Percentiles rank a stretch among this genome's conserved stretches.
Evolutionary conservation across 1,140 invertebrate genomes (phyloP).

Genomic region (Musca vetustissima): DNA sequence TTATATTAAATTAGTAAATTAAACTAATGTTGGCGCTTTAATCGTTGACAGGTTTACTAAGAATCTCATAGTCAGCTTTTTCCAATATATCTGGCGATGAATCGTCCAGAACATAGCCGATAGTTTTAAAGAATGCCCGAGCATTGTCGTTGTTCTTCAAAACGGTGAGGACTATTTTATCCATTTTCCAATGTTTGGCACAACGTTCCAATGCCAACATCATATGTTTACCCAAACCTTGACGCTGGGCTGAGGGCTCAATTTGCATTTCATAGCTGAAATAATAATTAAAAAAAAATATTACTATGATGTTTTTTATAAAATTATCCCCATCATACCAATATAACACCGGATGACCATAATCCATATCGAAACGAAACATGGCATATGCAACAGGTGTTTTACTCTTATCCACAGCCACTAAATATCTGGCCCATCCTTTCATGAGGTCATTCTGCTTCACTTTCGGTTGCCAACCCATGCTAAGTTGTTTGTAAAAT

Average conservation of each 20-base stretch:
- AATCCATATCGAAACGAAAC: slow-evolving; percentile 82
- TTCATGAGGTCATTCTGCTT: slow-evolving; percentile 69
- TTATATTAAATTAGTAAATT: neutral
- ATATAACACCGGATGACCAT: slow-evolving; percentile 75
- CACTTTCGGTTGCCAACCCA: slow-evolving; percentile 68
- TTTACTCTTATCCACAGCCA: slow-evolving; percentile 59
- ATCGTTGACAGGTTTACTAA: slow-evolving; percentile 56
- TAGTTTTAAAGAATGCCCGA: slow-evolving; percentile 69
- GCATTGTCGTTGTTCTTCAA: slow-evolving; percentile 74
- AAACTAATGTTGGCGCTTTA: neutral
- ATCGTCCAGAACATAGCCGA: slow-evolving; percentile 62
- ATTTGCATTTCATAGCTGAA: slow-evolving; percentile 83
- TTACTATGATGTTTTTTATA: neutral
- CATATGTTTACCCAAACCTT: slow-evolving; percentile 80
- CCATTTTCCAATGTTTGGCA: slow-evolving; percentile 70
- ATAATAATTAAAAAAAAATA: slow-evolving; percentile 21
- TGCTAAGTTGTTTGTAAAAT: slow-evolving; percentile 60
- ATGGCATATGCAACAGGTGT: slow-evolving; percentile 70
- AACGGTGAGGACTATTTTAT: slow-evolving; percentile 80
- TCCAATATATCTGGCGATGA: slow-evolving; percentile 60
- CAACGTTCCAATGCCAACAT: slow-evolving; percentile 77
- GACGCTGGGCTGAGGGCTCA: slow-evolving; percentile 63
- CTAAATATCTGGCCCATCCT: slow-evolving; percentile 65
- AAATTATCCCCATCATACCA: slow-evolving; percentile 60
- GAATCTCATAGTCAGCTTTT: slow-evolving; percentile 59